phyloP scores from a whole-genome alignment of 2,797 vertebrate genomes.

The Vipera latastei region DNA sequence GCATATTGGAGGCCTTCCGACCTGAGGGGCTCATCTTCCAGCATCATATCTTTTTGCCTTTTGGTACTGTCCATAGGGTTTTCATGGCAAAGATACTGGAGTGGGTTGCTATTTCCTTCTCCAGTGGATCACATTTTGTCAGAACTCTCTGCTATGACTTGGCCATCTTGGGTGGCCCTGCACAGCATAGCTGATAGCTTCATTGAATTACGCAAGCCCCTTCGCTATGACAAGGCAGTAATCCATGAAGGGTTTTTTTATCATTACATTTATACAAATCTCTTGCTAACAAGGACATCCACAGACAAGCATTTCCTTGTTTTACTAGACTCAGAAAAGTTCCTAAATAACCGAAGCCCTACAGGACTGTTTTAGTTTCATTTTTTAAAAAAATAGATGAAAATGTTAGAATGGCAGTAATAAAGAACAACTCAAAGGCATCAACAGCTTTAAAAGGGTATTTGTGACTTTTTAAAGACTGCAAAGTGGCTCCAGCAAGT shows the following conservation, averaged over 20 bases:
- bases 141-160: too few species aligned
- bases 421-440: not conserved
- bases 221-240: too few species aligned
- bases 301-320: not conserved
- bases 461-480: not conserved
- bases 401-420: not conserved
- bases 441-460: not conserved
- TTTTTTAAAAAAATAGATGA: not conserved
- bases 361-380: not conserved
- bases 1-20: too few species aligned
- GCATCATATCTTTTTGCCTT: too few species aligned
- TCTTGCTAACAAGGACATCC: not conserved
- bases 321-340: not conserved
- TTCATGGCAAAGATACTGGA: too few species aligned
- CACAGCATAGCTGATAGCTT: too few species aligned
- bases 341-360: not conserved
- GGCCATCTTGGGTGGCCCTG: too few species aligned
- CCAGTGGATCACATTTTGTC: too few species aligned
- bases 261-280: not conserved
- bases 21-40: too few species aligned
- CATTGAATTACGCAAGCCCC: too few species aligned
- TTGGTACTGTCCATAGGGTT: too few species aligned
- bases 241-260: not conserved
- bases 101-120: too few species aligned
- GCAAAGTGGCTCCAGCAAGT: not conserved